Conservation (phyloP, 2,888 invertebrate species). For the Norana najaformis region DNA sequence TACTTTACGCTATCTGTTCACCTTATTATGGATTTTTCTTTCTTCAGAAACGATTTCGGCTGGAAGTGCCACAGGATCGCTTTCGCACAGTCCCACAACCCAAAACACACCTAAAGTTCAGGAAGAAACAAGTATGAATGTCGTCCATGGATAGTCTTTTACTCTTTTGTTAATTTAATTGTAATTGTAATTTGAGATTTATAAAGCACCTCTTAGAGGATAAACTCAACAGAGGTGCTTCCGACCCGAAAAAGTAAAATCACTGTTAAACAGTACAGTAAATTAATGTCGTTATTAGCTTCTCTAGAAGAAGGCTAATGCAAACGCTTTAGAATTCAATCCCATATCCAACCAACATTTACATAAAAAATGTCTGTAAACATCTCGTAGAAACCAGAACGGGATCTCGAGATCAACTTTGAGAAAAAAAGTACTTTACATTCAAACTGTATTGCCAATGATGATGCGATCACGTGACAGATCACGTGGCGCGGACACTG, state of each 20-base stretch:
- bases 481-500: neutral
- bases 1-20: neutral
- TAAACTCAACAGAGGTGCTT: too few species aligned
- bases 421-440: too few species aligned
- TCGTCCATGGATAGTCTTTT: neutral
- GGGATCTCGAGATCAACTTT: too few species aligned
- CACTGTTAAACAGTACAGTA: too few species aligned
- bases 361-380: neutral
- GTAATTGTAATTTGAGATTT: too few species aligned
- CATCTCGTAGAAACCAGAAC: neutral
- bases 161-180: neutral
- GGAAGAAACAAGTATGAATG: neutral
- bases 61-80: neutral
- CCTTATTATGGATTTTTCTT: neutral
- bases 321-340: too few species aligned
- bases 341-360: too few species aligned
- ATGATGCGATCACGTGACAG: neutral
- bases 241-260: too few species aligned
- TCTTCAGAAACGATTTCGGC: neutral
- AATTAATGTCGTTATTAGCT: too few species aligned
- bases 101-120: neutral
- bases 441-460: neutral
- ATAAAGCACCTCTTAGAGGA: too few species aligned
- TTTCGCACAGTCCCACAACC: neutral
- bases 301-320: too few species aligned